Evolutionary conservation across 64 coral and sea anemone species (phyloP), one percentile per base, ranked within the genome.

Genomic region (Astreopora myriophthalma): DNA sequence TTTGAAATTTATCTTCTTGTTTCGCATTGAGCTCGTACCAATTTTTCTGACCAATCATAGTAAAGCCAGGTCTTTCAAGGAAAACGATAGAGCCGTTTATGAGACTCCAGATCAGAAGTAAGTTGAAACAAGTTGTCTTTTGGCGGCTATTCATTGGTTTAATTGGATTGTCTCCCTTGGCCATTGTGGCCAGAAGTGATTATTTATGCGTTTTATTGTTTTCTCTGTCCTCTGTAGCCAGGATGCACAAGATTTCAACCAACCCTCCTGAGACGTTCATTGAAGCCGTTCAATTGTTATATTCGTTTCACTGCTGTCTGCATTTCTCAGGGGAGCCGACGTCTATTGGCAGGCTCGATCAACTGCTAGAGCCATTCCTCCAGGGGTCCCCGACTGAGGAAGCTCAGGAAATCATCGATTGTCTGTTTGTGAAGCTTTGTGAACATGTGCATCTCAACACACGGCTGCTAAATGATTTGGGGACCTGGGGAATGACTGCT

Each of bases 331-430:
- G 95, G 6, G 95, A 96, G n/a, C 79, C 86, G 5, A 87, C 80
- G 26, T 86, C 95, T 0, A 93, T 96, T 28, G 95, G 95, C 1
- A 69, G 95, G 2, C 80, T 96, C 1, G 95, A 96, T 89, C 86
- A 96, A 30, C 4, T 96, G 0, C 65, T 96, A 7, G 32, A 90
- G 32, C 95, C 95, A 0, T 96, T 93, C 52, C 46, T 90, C 1
- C 4, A 67, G 6, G 60, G n/a, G 0, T 86, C 95, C 1, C 6
- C 86, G 34, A 1, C 11, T 65, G 90, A 86, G 8, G 90, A 96
- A 38, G 95, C 95, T 5, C 95, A 96, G 49, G 95, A 96, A 49
- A 72, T 96, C 7, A 96, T 96, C 8, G 95, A 96, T 37, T 96
- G 95, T 64, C 74, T 96, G 12, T 96, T 89, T 46, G 81, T 96